Evolutionary conservation across 1,140 invertebrate genomes (phyloP), one percentile per base, ranked within the genome.

Genomic region (Drosophila pandora): DNA sequence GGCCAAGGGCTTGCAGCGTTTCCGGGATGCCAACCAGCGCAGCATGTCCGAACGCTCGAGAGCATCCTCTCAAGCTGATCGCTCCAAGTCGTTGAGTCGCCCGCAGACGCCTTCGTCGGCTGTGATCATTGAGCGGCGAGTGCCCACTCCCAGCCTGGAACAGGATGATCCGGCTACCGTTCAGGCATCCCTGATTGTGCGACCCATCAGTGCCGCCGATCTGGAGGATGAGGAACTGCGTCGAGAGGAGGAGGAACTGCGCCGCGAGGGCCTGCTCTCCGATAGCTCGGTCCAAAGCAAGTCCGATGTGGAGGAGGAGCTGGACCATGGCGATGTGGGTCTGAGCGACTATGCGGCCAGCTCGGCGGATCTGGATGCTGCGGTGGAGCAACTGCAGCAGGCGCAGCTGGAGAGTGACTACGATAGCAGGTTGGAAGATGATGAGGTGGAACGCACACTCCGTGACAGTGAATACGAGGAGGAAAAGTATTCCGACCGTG

Each of bases 41-140:
- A 93, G 93, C 63, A 75, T 93, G 39, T 93, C 93, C 17, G 93
- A 94, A 60, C 75, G 90, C 60, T 93, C 93, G 2, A 93, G 93
- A 67, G 93, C 93, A 52, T 92, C 93, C 10, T 92, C 90, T 1
- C 93, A 93, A 63, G 90, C 89, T 9, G 90, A 92, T 74, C 80
- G 93, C 65, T 93, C 93, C 32, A 94, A 93, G 84, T 91, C 92
- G 13, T 92, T 84, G 54, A 94, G 93, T 52, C 90, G 93, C 10
- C 91, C 91, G 54, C 93, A 93, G 62, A 94, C 94, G 8, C 94
- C 94, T 6, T 93, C 93, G 7, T 93, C 93, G 10, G 94, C 93
- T n/a, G 93, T 94, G 59, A 87, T 94, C 30, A 93, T 94, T 4
- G 93, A 94, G 79, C 91, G 92, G 77, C 91, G 93, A 3, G 93